Evolutionary conservation across 1,140 invertebrate species (phyloP).

Genomic region (Planococcus citri): DNA sequence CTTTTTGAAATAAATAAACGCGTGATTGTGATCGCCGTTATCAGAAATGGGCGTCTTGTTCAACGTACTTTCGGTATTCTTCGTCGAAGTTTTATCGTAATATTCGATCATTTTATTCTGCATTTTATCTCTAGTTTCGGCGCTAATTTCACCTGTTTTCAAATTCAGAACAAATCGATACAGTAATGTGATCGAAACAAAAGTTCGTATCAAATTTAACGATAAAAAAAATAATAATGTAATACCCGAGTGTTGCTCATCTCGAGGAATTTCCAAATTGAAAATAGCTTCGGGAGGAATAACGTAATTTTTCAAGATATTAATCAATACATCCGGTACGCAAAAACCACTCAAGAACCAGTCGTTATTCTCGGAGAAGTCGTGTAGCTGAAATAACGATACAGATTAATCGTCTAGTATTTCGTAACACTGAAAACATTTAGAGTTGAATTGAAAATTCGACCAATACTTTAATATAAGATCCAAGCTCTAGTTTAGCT

Average conservation of each 20-base stretch:
- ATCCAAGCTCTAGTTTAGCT: constrained; percentile 36
- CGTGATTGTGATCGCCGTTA: neutral
- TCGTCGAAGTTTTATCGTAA: neutral
- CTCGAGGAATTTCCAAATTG: neutral
- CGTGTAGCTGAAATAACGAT: constrained; percentile 3
- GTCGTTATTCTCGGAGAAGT: neutral
- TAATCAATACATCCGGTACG: neutral
- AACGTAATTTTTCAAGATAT: neutral
- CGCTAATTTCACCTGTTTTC: neutral
- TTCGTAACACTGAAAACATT: too few species aligned
- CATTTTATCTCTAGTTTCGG: neutral
- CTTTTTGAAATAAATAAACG: neutral
- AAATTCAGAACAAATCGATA: too few species aligned
- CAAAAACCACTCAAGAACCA: neutral
- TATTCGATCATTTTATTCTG: neutral
- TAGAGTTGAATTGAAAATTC: neutral
- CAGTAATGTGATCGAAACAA: neutral
- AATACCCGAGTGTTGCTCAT: neutral
- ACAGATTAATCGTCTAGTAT: neutral
- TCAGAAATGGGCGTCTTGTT: neutral
- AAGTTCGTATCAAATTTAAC: neutral
- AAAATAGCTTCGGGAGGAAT: neutral
- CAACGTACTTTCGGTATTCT: neutral
- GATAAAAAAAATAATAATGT: neutral
- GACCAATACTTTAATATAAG: constrained; percentile 34